These are phyloP conservation scores for Podarcis lilfordi DNA, from an alignment of 2,797 vertebrate species.

Conservation along the genomic window DNA sequence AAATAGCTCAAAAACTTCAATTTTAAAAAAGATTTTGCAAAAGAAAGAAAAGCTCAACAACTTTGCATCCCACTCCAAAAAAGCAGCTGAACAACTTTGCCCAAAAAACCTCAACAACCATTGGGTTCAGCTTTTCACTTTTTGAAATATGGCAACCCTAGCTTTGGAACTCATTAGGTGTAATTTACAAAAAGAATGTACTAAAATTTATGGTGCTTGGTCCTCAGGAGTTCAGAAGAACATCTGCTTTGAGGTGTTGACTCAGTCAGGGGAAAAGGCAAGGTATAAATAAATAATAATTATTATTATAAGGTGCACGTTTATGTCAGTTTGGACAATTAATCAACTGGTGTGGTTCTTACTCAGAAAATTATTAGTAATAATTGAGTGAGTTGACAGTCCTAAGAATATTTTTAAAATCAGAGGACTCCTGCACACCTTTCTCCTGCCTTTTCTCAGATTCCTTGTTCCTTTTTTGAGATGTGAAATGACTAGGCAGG, in stretches of 20 bases:
- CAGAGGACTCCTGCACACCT: background rate
- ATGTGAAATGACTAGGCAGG: background rate
- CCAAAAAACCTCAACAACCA: no score
- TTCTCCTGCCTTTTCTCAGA: background rate
- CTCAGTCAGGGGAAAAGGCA: no score
- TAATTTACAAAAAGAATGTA: no score
- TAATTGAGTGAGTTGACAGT: background rate
- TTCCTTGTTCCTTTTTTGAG: background rate
- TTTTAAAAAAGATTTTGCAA: no score
- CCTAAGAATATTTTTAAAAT: background rate
- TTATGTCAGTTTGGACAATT: background rate
- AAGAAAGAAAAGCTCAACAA: no score
- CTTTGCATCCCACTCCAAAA: no score
- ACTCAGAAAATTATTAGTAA: background rate
- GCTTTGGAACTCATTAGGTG: no score
- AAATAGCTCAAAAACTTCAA: no score
- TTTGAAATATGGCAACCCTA: no score
- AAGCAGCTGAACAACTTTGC: no score
- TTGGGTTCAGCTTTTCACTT: no score
- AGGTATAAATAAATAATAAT: no score
- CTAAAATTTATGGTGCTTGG: background rate
- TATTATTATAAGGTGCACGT: background rate
- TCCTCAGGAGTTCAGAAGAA: background rate
- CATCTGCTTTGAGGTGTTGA: background rate
- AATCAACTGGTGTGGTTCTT: background rate